Evolutionary conservation across 2,888 invertebrate genomes (phyloP), one percentile per base, ranked within the genome.

Genomic region (Parasteatoda lunata): DNA sequence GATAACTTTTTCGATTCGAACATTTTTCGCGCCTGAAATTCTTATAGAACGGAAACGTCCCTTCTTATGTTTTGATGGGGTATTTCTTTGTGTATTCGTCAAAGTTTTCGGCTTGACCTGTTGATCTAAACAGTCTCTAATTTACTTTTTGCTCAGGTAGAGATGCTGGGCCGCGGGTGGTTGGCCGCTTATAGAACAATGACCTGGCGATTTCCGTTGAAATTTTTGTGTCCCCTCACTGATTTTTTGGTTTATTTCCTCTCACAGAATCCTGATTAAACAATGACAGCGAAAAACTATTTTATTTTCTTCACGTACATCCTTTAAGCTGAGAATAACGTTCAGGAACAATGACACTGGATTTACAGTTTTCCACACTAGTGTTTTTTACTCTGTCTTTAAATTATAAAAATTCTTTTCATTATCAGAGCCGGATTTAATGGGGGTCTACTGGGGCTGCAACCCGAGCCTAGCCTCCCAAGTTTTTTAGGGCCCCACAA

Each of bases 1-100:
- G n/a, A 73, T 13, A n/a, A n/a, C n/a, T 59, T 59, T 54, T 8
- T 47, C 52, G 52, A 69, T 69, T 69, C 47, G 69, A 65, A 3
- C 5, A 64, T 30, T 59, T n/a, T 79, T 71, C 65, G 79, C 52
- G 51, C 64, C 71, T 64, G 71, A 65, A 70, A 70, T 54, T 69
- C 69, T n/a, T 71, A 71, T 64, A 51, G 15, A 79, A 79, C 79
- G 79, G 79, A 79, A 79, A 79, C 79, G 79, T 79, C 79, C 71
- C 72, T 71, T 79, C 79, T 71, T 71, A 71, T 79, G 59, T 76
- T 59, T 76, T 76, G 59, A 76, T 48, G 79, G 65, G 70, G 59
- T 8, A 51, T 54, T 71, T 79, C 79, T 79, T 79, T 79, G 69
- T 79, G 64, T 49, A 30, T 30, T 30, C 30, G 71, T 71, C 49